phyloP scores from a whole-genome alignment of 1,140 invertebrate species.

The Popillia japonica region DNA sequence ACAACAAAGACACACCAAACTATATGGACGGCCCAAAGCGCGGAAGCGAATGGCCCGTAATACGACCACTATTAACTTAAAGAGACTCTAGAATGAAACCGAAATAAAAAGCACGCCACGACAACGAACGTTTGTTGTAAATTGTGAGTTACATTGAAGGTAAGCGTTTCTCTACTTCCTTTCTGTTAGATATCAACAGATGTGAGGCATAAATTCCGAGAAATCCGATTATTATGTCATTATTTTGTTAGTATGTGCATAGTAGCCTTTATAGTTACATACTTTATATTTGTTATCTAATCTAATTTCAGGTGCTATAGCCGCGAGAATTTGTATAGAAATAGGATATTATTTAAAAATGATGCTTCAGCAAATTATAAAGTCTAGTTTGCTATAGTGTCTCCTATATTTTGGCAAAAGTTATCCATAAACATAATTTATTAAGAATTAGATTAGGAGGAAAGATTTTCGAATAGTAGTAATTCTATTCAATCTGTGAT shows the following conservation, averaged over 20 bases:
- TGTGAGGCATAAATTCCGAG: background rate
- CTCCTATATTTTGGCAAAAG: too few relatives aligned
- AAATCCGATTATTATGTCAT: slow-evolving; percentile 1
- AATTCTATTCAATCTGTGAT: too few relatives aligned
- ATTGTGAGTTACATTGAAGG: background rate
- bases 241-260: background rate
- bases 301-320: background rate
- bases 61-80: too few relatives aligned
- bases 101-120: too few relatives aligned
- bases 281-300: background rate
- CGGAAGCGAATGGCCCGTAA: too few relatives aligned
- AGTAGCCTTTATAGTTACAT: too few relatives aligned
- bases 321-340: background rate
- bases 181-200: background rate
- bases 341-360: background rate
- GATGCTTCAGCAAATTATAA: background rate
- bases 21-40: background rate
- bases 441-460: too few relatives aligned
- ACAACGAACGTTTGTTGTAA: background rate
- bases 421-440: too few relatives aligned
- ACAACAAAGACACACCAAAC: background rate
- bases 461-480: too few relatives aligned
- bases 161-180: background rate
- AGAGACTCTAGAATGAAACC: background rate
- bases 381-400: too few relatives aligned